Conservation (phyloP, 1,140 invertebrate species). For the Drosophila kurseongensis region DNA sequence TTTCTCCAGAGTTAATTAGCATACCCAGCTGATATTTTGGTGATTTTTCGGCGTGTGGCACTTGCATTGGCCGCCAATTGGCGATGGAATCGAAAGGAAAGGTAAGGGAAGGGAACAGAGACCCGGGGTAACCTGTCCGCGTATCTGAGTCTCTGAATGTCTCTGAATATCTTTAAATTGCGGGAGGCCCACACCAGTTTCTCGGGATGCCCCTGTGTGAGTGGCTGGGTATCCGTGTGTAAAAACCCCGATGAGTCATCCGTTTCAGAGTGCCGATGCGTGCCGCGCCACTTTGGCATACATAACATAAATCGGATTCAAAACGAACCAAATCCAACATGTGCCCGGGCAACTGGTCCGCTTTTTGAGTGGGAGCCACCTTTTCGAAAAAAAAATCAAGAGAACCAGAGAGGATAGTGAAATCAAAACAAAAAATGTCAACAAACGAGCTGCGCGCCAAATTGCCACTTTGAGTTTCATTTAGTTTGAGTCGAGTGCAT, state of each 20-base stretch:
- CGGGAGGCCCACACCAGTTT: conserved; percentile 45
- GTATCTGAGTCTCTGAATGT: conserved; percentile 24
- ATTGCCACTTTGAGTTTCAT: conserved; percentile 57
- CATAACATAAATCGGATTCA: conserved; percentile 47
- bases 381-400: background rate
- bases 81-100: conserved; percentile 8
- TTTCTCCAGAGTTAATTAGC: background rate
- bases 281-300: conserved; percentile 48
- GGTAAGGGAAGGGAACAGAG: background rate
- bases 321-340: conserved; percentile 38
- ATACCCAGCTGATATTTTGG: background rate
- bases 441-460: conserved; percentile 81
- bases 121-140: conserved; percentile 45
- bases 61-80: conserved; percentile 45
- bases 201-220: conserved; percentile 6
- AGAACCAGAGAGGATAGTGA: conserved; percentile 17
- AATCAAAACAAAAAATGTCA: conserved; percentile 83
- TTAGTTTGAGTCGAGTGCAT: conserved; percentile 25
- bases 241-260: conserved; percentile 83
- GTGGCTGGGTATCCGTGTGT: conserved; percentile 53
- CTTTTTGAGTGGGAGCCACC: conserved; percentile 24
- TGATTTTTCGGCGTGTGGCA: conserved; percentile 14
- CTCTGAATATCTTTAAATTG: conserved; percentile 30
- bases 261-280: conserved; percentile 43
- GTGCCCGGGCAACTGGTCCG: conserved; percentile 30